A percentile compares a stretch with the other conserved stretches of the same genome.
phyloP scores from a whole-genome alignment of 2,113 vertebrate species.

The Microtus pennsylvanicus region DNA sequence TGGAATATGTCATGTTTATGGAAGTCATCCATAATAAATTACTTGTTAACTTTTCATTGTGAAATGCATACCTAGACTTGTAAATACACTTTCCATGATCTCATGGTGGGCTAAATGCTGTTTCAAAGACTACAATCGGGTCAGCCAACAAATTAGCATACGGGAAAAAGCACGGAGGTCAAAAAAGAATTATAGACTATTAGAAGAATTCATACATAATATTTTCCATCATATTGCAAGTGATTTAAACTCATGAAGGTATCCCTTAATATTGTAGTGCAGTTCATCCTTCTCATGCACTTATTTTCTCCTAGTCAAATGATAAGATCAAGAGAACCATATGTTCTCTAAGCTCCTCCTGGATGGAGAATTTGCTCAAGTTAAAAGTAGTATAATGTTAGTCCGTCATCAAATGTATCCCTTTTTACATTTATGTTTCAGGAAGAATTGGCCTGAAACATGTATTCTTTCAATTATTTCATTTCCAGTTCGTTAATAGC shows the following conservation, averaged over 20 bases:
- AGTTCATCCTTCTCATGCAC: conserved; percentile 4
- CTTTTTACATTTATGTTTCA: conserved; percentile 34
- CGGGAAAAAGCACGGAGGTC: not conserved
- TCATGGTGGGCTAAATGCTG: not conserved
- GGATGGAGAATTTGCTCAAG: conserved; percentile 52
- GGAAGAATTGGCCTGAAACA: conserved; percentile 7
- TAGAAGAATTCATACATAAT: conserved; percentile 30
- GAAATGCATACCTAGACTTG: conserved; percentile 12
- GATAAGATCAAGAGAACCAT: conserved; percentile 34
- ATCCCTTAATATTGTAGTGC: conserved; percentile 27
- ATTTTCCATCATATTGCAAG: conserved; percentile 68
- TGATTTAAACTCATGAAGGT: conserved; percentile 43
- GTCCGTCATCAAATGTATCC: not conserved
- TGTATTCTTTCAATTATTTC: not conserved
- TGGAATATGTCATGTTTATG: not conserved
- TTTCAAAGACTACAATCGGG: conserved; percentile 51
- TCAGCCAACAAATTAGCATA: conserved; percentile 53
- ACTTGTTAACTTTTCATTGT: conserved; percentile 46
- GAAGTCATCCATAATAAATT: conserved; percentile 34
- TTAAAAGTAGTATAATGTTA: conserved; percentile 28
- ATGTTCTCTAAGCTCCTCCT: conserved; percentile 58
- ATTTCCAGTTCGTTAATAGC: not conserved
- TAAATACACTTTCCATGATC: conserved; percentile 28
- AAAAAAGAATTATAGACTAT: conserved; percentile 47
- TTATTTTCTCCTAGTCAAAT: conserved; percentile 48